Percentiles rank a stretch among this genome's conserved stretches.
phyloP scores from a whole-genome alignment of 2,797 vertebrate genomes.

The Ciconia nigra region DNA sequence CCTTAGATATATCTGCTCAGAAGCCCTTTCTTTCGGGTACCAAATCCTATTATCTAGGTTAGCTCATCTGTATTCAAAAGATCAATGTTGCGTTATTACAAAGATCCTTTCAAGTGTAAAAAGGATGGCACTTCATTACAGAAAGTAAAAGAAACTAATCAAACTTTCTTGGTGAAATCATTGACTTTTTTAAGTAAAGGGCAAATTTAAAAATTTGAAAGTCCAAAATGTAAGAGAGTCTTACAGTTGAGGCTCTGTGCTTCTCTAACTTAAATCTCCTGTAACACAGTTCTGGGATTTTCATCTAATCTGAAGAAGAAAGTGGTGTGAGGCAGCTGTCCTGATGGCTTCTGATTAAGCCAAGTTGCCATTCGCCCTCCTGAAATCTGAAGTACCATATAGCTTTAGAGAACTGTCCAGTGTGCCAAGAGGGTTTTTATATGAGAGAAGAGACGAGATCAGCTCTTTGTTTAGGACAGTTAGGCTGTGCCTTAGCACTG shows the following conservation, averaged over 20 bases:
- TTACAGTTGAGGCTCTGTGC: slow-evolving; percentile 50
- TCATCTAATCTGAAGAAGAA: slow-evolving; percentile 28
- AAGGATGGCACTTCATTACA: slow-evolving; percentile 87
- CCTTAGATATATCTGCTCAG: slow-evolving; percentile 31
- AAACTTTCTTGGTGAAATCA: slow-evolving; percentile 86
- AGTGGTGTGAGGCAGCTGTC: background rate
- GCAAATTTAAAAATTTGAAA: slow-evolving; percentile 82
- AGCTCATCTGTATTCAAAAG: slow-evolving; percentile 88
- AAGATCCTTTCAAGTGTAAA: slow-evolving; percentile 87
- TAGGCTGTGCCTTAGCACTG: background rate
- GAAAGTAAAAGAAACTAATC: slow-evolving; percentile 88
- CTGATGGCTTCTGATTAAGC: slow-evolving; percentile 10
- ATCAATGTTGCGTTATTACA: slow-evolving; percentile 88
- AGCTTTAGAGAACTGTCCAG: background rate
- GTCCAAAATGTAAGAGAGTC: slow-evolving; percentile 73
- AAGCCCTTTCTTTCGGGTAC: slow-evolving; percentile 43
- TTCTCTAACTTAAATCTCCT: slow-evolving; percentile 46
- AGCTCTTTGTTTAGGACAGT: background rate
- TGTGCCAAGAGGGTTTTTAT: background rate
- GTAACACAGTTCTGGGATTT: slow-evolving; percentile 34
- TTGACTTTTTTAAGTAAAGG: slow-evolving; percentile 86
- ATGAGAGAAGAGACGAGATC: background rate
- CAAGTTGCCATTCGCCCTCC: background rate
- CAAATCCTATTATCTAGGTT: slow-evolving; percentile 84
- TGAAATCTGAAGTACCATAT: background rate